Evolutionary conservation across 2,888 invertebrate species (phyloP), one percentile per base, ranked within the genome.

Genomic region (Lysandra bellargus): DNA sequence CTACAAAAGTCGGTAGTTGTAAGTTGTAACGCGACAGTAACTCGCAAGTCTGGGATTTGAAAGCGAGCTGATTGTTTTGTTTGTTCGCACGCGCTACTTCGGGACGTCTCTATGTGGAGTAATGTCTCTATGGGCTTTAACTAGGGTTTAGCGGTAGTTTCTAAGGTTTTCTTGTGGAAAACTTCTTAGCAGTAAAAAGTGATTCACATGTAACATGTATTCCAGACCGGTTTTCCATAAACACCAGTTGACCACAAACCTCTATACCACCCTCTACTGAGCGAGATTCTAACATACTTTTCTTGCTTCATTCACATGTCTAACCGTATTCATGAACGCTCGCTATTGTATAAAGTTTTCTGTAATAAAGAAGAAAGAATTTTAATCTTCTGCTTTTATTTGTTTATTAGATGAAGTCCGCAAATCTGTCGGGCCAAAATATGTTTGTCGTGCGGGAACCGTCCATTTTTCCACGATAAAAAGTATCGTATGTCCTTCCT

Each of bases 21-120:
- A 23, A 23, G 6, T n/a, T 1, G n/a, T n/a, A n/a, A 23, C 49
- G 44, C n/a, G 23, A 75, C 44, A 75, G 44, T 74, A 74, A 23
- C 12, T 49, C 23, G 12, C 44, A 49, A 75, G 49, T 49, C 53
- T 57, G 83, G 82, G 81, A 82, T 82, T 83, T 81, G 81, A 82
- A 84, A 84, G 83, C 82, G 82, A 80, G 78, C 81, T 82, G 82
- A 81, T 80, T 78, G 79, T 82, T 81, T 69, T 80, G 80, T 79
- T 78, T 73, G 80, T 78, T 83, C 83, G 82, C 83, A 83, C 83
- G 83, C 81, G 82, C 83, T 80, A 83, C 81, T 82, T 83, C 75
- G 23, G 30, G 30, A 44, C 74, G 30, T 53, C 53, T n/a, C 23
- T 9, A 75, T 75, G 75, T 44, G 14, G 53, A 74, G 49, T 40